phyloP scores from a whole-genome alignment of 2,888 invertebrate species.

The Drosophila siamana region DNA sequence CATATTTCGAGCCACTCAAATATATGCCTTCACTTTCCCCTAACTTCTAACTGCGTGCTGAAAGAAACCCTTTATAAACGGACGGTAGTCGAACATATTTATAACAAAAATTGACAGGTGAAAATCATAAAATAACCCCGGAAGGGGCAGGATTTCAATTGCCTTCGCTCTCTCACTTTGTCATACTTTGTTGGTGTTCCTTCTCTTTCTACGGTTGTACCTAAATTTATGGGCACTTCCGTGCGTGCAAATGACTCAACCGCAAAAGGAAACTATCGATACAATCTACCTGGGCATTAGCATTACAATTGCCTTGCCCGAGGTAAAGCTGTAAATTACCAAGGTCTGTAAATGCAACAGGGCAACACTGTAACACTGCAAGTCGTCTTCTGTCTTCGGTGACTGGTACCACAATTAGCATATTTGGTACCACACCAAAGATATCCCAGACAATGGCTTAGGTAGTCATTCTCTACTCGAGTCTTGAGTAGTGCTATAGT shows the following conservation, averaged over 20 bases:
- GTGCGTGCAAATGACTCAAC: constrained; percentile 31
- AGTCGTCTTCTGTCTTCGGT: constrained; percentile 15
- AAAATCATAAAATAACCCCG: constrained; percentile 60
- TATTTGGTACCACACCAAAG: constrained; percentile 65
- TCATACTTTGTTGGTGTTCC: background rate
- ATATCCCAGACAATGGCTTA: constrained; percentile 50
- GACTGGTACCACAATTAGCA: constrained; percentile 69
- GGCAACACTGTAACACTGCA: constrained; percentile 4
- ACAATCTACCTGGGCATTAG: constrained; percentile 58
- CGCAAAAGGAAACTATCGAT: constrained; percentile 42
- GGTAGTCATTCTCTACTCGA: constrained; percentile 42
- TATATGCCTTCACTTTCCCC: constrained; percentile 55
- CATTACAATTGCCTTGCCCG: constrained; percentile 61
- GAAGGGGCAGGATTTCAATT: constrained; percentile 42
- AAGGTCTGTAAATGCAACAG: constrained; percentile 38
- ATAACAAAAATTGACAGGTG: constrained; percentile 65
- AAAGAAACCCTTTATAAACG: constrained; percentile 62
- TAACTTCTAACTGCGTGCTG: constrained; percentile 4
- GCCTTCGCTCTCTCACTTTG: background rate
- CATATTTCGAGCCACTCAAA: constrained; percentile 41
- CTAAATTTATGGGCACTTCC: constrained; percentile 55
- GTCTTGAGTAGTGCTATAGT: constrained; percentile 47
- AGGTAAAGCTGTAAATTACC: constrained; percentile 68
- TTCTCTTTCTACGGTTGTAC: constrained; percentile 29
- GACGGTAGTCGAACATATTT: constrained; percentile 17